Percentiles rank a stretch among this genome's conserved stretches.
These are phyloP conservation scores for Tetranychus piercei DNA, from an alignment of 2,888 invertebrate species.

Conservation along the genomic window DNA sequence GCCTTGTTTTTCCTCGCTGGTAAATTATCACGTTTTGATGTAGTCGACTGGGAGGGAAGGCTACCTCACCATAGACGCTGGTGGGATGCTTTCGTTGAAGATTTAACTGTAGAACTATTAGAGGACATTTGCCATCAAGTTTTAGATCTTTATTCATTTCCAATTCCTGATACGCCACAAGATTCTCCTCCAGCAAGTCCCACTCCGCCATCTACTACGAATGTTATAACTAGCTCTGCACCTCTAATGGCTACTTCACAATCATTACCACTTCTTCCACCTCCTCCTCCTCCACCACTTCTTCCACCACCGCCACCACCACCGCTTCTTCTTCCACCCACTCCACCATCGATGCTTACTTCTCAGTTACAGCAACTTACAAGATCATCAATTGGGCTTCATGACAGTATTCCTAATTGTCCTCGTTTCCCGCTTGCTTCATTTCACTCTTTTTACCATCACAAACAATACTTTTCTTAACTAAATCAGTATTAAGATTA, in stretches of 20 bases:
- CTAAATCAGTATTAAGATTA: too few species aligned
- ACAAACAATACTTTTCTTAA: too few species aligned
- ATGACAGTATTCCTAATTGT: too few species aligned
- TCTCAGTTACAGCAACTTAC: too few species aligned
- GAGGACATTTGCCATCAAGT: slow-evolving; percentile 92
- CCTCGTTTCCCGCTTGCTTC: not conserved
- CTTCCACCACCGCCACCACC: not conserved
- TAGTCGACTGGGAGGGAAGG: slow-evolving; percentile 73
- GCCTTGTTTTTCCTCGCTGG: slow-evolving; percentile 91
- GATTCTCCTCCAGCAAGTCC: slow-evolving; percentile 15
- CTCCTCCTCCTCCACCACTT: not conserved
- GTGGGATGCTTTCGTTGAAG: slow-evolving; percentile 98
- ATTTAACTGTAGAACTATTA: slow-evolving; percentile 74
- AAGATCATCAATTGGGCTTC: too few species aligned
- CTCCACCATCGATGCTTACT: not conserved
- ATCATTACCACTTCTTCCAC: not conserved
- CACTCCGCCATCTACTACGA: not conserved
- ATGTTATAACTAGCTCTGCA: not conserved
- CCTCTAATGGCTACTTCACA: not conserved
- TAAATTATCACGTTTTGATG: slow-evolving; percentile 84
- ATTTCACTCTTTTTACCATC: too few species aligned
- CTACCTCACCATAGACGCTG: slow-evolving; percentile 57
- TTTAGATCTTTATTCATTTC: slow-evolving; percentile 69
- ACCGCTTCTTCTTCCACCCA: not conserved
- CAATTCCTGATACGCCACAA: slow-evolving; percentile 31